A percentile compares a stretch with the other conserved stretches of the same genome.
These are phyloP conservation scores for Eudasyphora cyanicolor DNA, from an alignment of 2,888 invertebrate species.

Conservation along the genomic window DNA sequence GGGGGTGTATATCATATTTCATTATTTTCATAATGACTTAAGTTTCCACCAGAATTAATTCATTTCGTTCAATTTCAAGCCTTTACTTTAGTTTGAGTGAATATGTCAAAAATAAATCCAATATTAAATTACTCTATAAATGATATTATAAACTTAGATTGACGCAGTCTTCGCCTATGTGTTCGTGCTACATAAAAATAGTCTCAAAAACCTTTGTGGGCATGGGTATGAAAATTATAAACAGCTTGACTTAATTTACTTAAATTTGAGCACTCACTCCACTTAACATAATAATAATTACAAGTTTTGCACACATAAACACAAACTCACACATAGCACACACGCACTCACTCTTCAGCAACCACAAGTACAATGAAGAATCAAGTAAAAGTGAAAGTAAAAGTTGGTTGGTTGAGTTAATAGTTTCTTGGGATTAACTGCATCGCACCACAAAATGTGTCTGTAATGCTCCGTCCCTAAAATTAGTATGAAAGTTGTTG, in stretches of 20 bases:
- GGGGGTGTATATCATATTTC: too few species aligned
- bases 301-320: not conserved
- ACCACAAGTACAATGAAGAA: too few species aligned
- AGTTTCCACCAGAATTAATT: too few species aligned
- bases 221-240: too few species aligned
- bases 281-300: conserved; percentile 18
- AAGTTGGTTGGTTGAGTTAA: conserved; percentile 19
- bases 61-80: too few species aligned
- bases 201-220: not conserved
- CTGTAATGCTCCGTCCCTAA: not conserved
- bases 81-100: too few species aligned
- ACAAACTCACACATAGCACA: not conserved
- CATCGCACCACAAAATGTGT: not conserved
- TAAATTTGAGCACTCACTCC: not conserved
- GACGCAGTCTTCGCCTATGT: too few species aligned
- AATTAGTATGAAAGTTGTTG: not conserved
- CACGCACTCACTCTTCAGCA: not conserved
- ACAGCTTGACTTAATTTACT: not conserved
- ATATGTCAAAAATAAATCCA: not conserved
- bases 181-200: too few species aligned
- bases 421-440: conserved; percentile 11
- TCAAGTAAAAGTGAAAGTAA: conserved; percentile 10
- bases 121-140: not conserved
- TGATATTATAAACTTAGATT: too few species aligned
- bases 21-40: too few species aligned